Evolutionary conservation across 2,888 invertebrate genomes (phyloP).

Genomic region (Lampropteryx suffumata): DNA sequence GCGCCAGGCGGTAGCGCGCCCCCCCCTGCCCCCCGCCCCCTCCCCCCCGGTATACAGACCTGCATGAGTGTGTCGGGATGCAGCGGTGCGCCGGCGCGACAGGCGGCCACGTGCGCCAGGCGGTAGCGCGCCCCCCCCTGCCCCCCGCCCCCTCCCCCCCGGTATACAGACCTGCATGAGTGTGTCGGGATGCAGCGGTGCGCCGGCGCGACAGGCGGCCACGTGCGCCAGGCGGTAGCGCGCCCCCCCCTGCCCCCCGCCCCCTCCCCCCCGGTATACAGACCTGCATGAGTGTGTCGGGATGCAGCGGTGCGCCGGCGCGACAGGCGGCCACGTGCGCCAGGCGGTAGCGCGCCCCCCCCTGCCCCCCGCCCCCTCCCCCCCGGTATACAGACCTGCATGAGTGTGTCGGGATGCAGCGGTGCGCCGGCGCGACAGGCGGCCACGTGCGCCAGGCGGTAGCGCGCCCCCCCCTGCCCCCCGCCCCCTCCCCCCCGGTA

Average conservation of each 20-base stretch:
- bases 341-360: conserved; percentile 46
- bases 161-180: conserved; percentile 12
- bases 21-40: conserved; percentile 72
- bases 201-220: conserved; percentile 36
- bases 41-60: conserved; percentile 50
- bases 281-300: no score
- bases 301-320: no score
- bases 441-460: conserved; percentile 15
- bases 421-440: conserved; percentile 38
- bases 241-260: conserved; percentile 56
- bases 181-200: no score
- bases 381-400: no score
- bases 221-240: conserved; percentile 18
- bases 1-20: conserved; percentile 22
- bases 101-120: conserved; percentile 13
- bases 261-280: conserved; percentile 70
- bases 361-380: conserved; percentile 74
- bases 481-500: conserved; percentile 66
- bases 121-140: conserved; percentile 46
- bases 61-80: no score
- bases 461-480: conserved; percentile 57
- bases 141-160: conserved; percentile 76
- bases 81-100: conserved; percentile 40
- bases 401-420: conserved; percentile 34
- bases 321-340: conserved; percentile 21